Conservation (phyloP, 2,888 invertebrate genomes). For the Epinotia brunnichana region DNA sequence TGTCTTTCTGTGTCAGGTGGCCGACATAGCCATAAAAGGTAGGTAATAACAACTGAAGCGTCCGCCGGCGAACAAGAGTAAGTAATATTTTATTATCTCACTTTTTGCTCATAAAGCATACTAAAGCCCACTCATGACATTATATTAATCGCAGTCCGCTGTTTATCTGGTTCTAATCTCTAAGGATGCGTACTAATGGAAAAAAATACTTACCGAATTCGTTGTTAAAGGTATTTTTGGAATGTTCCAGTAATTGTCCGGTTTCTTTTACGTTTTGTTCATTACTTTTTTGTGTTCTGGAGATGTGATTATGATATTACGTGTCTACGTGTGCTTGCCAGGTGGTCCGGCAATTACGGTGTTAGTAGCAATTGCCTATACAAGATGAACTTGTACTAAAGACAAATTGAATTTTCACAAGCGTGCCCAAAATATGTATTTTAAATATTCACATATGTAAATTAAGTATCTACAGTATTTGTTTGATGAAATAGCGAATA, state of each 20-base stretch:
- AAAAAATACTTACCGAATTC: conserved; percentile 47
- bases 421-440: background rate
- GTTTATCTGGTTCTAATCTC: conserved; percentile 54
- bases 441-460: background rate
- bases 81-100: conserved; percentile 55
- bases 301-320: conserved; percentile 19
- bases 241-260: conserved; percentile 28
- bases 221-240: conserved; percentile 46
- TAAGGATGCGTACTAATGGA: conserved; percentile 50
- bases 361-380: background rate
- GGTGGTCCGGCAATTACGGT: conserved; percentile 21
- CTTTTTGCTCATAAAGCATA: conserved; percentile 56
- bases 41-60: conserved; percentile 17
- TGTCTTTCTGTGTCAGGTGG: background rate
- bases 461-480: too few relatives aligned
- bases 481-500: too few relatives aligned
- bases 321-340: conserved; percentile 7
- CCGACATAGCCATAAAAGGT: conserved; percentile 2
- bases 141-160: conserved; percentile 54
- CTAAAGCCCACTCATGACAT: conserved; percentile 52
- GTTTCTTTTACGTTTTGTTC: conserved; percentile 19
- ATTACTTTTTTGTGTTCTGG: conserved; percentile 17
- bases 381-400: background rate
- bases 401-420: background rate
- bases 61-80: conserved; percentile 11